Evolutionary conservation across 2,113 vertebrate species (phyloP).

Genomic region (Sphyrna mokarran): DNA sequence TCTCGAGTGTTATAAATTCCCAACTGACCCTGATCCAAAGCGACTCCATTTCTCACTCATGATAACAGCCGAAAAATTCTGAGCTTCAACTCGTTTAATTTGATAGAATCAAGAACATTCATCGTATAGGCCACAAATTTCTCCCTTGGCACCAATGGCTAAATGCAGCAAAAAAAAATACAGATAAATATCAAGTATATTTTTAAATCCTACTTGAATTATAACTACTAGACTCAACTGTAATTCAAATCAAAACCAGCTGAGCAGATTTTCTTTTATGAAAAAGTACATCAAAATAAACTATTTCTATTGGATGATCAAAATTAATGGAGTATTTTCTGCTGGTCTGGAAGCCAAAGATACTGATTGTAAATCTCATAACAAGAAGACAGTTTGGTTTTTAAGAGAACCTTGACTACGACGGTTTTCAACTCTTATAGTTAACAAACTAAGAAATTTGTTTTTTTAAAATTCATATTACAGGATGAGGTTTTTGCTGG

Average conservation of each 20-base stretch:
- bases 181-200: constrained; percentile 1
- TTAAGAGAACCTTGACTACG: not conserved
- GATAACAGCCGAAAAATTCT: constrained; percentile 9
- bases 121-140: not conserved
- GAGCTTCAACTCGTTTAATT: not conserved
- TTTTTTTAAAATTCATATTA: not conserved
- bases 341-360: not conserved
- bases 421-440: not conserved
- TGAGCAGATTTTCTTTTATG: not conserved
- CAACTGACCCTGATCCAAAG: not conserved
- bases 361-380: not conserved
- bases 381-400: not conserved
- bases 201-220: constrained; percentile 8
- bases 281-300: not conserved
- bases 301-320: not conserved
- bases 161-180: not conserved
- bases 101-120: not conserved
- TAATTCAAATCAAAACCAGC: constrained; percentile 7
- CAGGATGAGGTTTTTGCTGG: no score
- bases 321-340: not conserved
- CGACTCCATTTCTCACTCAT: not conserved
- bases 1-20: not conserved
- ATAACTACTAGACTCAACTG: not conserved
- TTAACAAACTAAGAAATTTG: not conserved
- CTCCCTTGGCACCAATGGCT: not conserved